These are phyloP conservation scores for Tethea ocularis DNA, from an alignment of 2,888 invertebrate genomes.

Conservation along the genomic window DNA sequence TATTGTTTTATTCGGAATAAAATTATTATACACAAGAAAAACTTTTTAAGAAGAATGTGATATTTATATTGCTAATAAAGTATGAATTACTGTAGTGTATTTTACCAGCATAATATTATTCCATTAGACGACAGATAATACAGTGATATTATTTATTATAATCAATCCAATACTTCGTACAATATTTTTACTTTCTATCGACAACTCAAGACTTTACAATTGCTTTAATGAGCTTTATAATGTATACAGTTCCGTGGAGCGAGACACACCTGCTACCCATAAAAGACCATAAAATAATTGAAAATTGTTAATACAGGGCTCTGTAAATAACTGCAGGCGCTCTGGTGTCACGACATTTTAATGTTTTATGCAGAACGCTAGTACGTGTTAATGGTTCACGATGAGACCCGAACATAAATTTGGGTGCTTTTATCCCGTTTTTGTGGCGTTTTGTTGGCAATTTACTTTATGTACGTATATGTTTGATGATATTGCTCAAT, in stretches of 20 bases:
- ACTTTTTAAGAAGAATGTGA: too few relatives aligned
- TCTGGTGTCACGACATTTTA: conserved; percentile 65
- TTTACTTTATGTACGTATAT: conserved; percentile 47
- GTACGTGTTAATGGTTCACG: conserved; percentile 75
- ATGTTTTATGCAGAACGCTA: conserved; percentile 77
- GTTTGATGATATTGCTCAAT: conserved; percentile 36
- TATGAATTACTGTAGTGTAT: too few relatives aligned
- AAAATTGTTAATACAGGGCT: conserved; percentile 66
- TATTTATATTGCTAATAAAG: too few relatives aligned
- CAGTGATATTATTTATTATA: too few relatives aligned
- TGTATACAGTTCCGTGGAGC: conserved; percentile 12
- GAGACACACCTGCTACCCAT: conserved; percentile 37
- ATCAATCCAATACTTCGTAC: background rate
- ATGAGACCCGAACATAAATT: conserved; percentile 74
- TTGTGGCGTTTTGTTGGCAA: conserved; percentile 63
- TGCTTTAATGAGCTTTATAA: background rate
- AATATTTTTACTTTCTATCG: background rate
- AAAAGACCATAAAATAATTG: conserved; percentile 63
- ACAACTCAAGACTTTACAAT: background rate
- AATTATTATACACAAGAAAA: too few relatives aligned
- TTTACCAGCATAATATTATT: too few relatives aligned
- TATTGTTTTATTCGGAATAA: too few relatives aligned
- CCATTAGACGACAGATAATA: too few relatives aligned
- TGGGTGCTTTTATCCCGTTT: conserved; percentile 68
- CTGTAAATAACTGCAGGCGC: conserved; percentile 70